phyloP scores from a whole-genome alignment of 2,797 vertebrate genomes.

The Coluber constrictor region DNA sequence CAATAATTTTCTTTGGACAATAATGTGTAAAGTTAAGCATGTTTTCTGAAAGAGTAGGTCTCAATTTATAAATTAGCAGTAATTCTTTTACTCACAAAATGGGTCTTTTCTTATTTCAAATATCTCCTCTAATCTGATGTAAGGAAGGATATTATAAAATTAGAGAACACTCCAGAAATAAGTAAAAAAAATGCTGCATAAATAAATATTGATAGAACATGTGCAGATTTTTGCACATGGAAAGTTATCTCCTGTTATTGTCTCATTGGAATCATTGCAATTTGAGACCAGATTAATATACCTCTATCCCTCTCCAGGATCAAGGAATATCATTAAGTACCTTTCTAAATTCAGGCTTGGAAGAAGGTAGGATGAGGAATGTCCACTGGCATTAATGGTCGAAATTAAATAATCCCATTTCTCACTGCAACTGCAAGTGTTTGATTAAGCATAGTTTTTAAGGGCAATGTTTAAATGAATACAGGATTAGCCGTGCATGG shows the following conservation, averaged over 20 bases:
- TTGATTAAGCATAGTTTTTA: slow-evolving; percentile 40
- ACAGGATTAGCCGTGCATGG: neutral
- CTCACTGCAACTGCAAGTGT: slow-evolving; percentile 20
- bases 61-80: neutral
- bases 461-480: slow-evolving; percentile 19
- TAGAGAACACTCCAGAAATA: neutral
- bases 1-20: neutral
- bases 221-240: neutral
- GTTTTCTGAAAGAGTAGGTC: neutral
- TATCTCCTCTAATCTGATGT: neutral
- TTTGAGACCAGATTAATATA: neutral
- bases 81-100: neutral
- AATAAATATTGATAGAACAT: neutral
- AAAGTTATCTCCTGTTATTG: neutral
- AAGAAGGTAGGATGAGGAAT: neutral
- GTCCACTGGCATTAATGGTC: neutral
- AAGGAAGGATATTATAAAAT: neutral
- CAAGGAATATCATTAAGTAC: neutral
- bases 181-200: neutral
- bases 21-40: neutral
- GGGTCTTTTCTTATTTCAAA: neutral
- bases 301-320: neutral
- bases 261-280: neutral
- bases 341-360: neutral
- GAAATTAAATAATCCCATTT: slow-evolving; percentile 31